Conservation (phyloP, 35 echinoderm and acorn worm species). For the Heliocidaris tuberculata region DNA sequence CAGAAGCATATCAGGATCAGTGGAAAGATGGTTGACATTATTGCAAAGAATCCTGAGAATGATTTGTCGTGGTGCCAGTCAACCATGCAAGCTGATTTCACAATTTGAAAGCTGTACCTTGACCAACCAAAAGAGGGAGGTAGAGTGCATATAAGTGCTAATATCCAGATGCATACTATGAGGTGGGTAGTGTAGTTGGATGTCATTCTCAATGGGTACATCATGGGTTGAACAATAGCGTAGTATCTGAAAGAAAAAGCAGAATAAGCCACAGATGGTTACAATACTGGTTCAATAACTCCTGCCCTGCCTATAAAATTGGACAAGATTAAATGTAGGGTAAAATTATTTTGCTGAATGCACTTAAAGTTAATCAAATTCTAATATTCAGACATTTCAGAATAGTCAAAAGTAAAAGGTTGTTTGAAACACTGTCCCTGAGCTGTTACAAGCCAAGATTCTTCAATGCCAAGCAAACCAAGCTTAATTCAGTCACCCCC, state of each 20-base stretch:
- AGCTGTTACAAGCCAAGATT: too few relatives aligned
- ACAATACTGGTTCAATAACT: too few relatives aligned
- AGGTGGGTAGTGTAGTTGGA: constrained; percentile 66
- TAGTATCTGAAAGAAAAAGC: constrained; percentile 74
- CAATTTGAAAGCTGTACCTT: constrained; percentile 56
- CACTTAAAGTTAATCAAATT: too few relatives aligned
- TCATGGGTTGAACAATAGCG: constrained; percentile 88
- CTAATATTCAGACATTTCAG: too few relatives aligned
- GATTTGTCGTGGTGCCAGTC: constrained; percentile 79
- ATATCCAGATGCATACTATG: constrained; percentile 62
- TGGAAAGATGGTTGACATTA: constrained; percentile 63
- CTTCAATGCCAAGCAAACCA: too few relatives aligned
- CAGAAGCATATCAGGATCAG: constrained; percentile 68
- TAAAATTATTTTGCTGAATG: too few relatives aligned
- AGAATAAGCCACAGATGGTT: background rate
- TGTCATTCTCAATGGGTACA: constrained; percentile 82
- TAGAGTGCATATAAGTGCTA: constrained; percentile 69
- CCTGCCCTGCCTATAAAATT: too few relatives aligned
- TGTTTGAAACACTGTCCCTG: too few relatives aligned
- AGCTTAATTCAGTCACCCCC: too few relatives aligned
- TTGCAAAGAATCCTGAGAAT: constrained; percentile 71
- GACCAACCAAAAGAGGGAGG: constrained; percentile 93
- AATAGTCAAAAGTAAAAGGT: too few relatives aligned
- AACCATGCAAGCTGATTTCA: constrained; percentile 66
- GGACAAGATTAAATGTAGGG: too few relatives aligned